These are phyloP conservation scores for Ploceus nigricollis DNA, from an alignment of 2,113 vertebrate genomes.

Conservation along the genomic window DNA sequence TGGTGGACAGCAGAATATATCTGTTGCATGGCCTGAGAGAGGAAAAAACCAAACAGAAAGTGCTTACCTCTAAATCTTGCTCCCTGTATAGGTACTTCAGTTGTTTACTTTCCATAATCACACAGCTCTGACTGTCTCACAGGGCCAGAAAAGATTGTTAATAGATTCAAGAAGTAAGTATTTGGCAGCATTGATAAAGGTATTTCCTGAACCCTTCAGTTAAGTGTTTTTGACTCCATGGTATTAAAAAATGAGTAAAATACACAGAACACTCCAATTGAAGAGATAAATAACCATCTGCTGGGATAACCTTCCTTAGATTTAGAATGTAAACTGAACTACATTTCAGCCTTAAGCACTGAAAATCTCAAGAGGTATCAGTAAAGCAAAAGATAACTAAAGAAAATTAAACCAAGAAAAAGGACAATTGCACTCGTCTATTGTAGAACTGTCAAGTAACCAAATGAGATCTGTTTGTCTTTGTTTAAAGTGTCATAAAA, in stretches of 20 bases:
- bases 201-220: background rate
- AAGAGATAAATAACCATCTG: background rate
- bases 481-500: background rate
- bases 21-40: background rate
- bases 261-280: background rate
- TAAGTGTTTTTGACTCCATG: background rate
- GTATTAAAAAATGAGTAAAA: background rate
- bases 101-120: background rate
- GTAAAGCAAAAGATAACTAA: background rate
- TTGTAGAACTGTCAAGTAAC: background rate
- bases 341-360: background rate
- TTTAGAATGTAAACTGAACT: background rate
- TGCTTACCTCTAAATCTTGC: background rate
- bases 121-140: background rate
- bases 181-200: background rate
- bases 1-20: background rate
- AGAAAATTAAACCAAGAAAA: background rate
- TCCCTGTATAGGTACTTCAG: background rate
- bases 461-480: background rate
- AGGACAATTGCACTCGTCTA: background rate
- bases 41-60: background rate
- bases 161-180: background rate
- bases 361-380: background rate
- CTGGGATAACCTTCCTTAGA: background rate
- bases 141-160: background rate